A percentile compares a stretch with the other conserved stretches of the same genome.
Evolutionary conservation across 1,140 invertebrate species (phyloP).

Genomic region (Penaeus indicus): DNA sequence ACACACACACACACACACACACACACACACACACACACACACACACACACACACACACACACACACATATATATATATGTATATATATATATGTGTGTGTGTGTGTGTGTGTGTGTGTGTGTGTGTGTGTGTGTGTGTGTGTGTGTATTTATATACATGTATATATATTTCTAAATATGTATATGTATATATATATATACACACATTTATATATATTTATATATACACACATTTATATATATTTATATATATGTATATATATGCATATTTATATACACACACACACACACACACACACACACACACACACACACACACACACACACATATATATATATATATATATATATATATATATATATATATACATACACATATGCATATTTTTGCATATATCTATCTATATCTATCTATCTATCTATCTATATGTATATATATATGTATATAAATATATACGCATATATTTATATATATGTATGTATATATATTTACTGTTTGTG

Average conservation of each 20-base stretch:
- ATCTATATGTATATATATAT: not conserved
- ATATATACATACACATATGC: not conserved
- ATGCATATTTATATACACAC: no score
- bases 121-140: no score
- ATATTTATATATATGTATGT: not conserved
- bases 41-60: no score
- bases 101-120: no score
- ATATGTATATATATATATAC: no score
- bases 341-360: slow-evolving; percentile 8
- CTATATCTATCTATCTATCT: not conserved
- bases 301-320: not conserved
- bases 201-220: not conserved
- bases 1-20: no score
- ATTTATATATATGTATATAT: no score
- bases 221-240: not conserved
- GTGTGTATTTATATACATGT: no score
- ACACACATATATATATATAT: not conserved
- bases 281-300: not conserved
- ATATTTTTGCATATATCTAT: not conserved
- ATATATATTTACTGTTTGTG: not conserved
- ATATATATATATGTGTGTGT: no score
- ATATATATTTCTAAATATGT: no score
- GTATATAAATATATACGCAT: not conserved
- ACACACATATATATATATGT: no score
- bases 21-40: no score